Evolutionary conservation across 2,888 invertebrate genomes (phyloP), one percentile per base, ranked within the genome.

Genomic region (Drosophila pseudotalamancana): DNA sequence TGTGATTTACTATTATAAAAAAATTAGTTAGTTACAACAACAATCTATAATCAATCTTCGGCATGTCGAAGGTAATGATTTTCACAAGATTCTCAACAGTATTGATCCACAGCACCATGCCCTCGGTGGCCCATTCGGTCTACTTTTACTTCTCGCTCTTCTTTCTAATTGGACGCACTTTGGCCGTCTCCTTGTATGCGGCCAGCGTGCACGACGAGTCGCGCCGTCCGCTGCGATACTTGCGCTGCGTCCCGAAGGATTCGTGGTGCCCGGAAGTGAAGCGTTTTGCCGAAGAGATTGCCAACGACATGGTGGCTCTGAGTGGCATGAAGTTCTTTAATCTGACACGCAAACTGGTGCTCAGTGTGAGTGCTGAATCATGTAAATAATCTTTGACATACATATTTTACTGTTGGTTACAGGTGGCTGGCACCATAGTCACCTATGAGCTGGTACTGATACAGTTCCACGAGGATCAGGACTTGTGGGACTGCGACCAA

Each of bases 381-480:
- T 3, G 4, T 4, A 35, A 9, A 18, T 27, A 1, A 12, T 11
- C 9, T 9, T 9, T 14, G 1, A 11, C 5, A 6, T 0, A 1
- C 3, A 27, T 31, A 6, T 1, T 19, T 5, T 6, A 14, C 5
- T 19, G 6, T 4, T 8, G 9, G 6, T 4, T 18, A 43, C 18
- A 93, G 93, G 92, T 94, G 12, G 93, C 93, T 19, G 93, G 93
- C n/a, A 93, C 93, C 0, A 93, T 94, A 53, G 92, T 93, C 11
- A 93, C 93, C 0, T 94, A 93, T 72, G 93, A 94, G 82, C 83
- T 94, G 42, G 93, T 94, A 1, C 87, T 94, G 31, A 92, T 93
- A 35, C 94, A 94, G 77, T 93, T 93, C 68, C 93, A 93, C 50
- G 91, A 92, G 46, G 90, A 88, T 39, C 79, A 75, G 14, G 77